These are phyloP conservation scores for Cinclus mexicanus DNA, from an alignment of 2,113 vertebrate species.

Conservation along the genomic window DNA sequence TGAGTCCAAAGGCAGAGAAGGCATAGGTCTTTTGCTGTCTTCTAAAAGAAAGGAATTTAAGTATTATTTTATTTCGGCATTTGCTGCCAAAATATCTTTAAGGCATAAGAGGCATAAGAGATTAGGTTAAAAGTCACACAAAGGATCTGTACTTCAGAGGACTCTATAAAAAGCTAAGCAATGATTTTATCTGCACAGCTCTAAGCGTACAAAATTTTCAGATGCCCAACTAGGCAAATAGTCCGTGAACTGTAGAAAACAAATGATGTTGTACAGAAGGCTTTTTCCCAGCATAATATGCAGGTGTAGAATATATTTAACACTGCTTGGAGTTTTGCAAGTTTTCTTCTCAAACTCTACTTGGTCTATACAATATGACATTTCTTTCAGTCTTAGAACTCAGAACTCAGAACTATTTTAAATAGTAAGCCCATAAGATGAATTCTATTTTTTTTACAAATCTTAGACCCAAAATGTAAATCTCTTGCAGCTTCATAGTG, in stretches of 20 bases:
- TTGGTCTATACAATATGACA: accelerated
- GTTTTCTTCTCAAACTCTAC: background rate
- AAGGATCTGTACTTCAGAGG: background rate
- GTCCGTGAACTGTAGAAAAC: background rate
- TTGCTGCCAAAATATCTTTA: background rate
- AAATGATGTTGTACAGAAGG: background rate
- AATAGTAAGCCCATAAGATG: background rate
- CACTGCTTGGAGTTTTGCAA: background rate
- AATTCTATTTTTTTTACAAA: background rate
- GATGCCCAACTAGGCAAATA: background rate
- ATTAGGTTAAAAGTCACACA: background rate
- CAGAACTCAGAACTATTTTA: background rate
- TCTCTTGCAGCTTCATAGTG: background rate
- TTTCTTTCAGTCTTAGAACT: background rate
- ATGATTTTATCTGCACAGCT: background rate
- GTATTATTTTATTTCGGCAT: background rate
- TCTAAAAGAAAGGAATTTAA: background rate
- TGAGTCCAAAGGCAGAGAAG: background rate
- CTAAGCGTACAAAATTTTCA: background rate
- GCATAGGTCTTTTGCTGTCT: background rate
- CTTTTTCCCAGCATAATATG: background rate
- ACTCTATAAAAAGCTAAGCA: background rate
- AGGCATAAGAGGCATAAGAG: background rate
- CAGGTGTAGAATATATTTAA: background rate
- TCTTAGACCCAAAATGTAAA: background rate